Evolutionary conservation across 2,113 vertebrate species (phyloP), one percentile per base, ranked within the genome.

Genomic region (Pelecanus crispus): DNA sequence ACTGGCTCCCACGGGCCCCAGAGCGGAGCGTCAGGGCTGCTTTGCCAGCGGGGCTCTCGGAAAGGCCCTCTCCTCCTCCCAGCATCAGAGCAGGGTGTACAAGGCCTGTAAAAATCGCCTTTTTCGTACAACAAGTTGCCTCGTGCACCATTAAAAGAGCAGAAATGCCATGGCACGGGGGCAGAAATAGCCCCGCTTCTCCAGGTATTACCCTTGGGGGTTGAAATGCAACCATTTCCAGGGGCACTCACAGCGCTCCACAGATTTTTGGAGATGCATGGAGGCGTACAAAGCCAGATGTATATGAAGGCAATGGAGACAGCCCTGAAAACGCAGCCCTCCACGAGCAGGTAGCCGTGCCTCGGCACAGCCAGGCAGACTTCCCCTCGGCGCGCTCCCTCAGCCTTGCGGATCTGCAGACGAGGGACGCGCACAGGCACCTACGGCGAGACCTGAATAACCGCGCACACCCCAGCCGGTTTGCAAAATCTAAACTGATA

Each of bases 291-390:
- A 70, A 25, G 40, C 12, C 49, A 53, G 63, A 4, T 32, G 15
- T 12, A 6, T 18, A 7, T 5, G 50, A 62, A 78, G 19, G 63
- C 34, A 38, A 0, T 26, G 16, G 47, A 36, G 17, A 12, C 0
- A 38, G 29, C 32, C 15, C 40, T 71, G 74, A 9, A 53, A 67
- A 66, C 1, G 3, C 12, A 67, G 22, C 34, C 7, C 24, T 22
- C 18, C 32, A 3, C 1, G 2, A 24, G 10, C 61, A 17, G 0
- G 2, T 1, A 44, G 49, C 65, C 5, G 0, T 38, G 66, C 28
- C 44, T 61, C 3, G 7, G 71, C 10, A 24, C 26, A 21, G 52
- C 7, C 20, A 5, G 44, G 67, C 73, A 45, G 26, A 5, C 5
- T 53, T 56, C 34, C 72, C 63, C n/a, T 8, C 4, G 1, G 9